Base-by-base conservation (phyloP, 1,140 invertebrate genomes). In the Macrosteles quadrilineatus region DNA sequence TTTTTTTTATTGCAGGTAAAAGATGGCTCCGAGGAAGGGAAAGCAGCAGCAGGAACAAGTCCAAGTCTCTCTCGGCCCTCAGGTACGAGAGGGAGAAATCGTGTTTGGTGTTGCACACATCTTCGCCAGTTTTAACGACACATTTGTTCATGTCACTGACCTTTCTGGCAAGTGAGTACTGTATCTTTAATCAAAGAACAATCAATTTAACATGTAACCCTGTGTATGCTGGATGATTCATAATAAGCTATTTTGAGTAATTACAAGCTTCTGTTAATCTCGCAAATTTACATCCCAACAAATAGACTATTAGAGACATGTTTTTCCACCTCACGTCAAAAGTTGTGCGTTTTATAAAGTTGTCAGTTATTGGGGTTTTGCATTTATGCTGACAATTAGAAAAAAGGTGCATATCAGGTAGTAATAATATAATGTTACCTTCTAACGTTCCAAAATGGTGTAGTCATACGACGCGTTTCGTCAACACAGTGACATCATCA, bases 201-300 rank as follows among this genome's bases (percentile, higher is more conserved):
- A 93, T 99, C 98, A 1, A 99, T 99, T 79, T 93, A 94, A 69
- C 88, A 97, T 78, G 94, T 99, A 32, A 99, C 98, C 77, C 98
- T 98, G 81, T 98, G 98, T 70, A 99, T 99, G 98, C 99, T 99
- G 86, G 98, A 99, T 0, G 99, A 99, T 83, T 98, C 98, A n/a
- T n/a, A n/a, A n/a, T n/a, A n/a, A n/a, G n/a, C n/a, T n/a, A n/a
- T n/a, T n/a, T n/a, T 78, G 98, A 99, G 85, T 90, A 98, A 87
- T 98, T 99, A 85, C 98, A 99, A 84, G 95, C 97, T 75, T 99
- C 97, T 30, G 98, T 98, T n/a, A 99, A 99, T 79, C 98, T 98
- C 80, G 98, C 98, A 90, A 99, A 99, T 98, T 97, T 99, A 84
- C 98, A 98, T 79, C 97, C 98, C 74, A n/a, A n/a, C n/a, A n/a